phyloP scores from a whole-genome alignment of 2,888 invertebrate species.

The Netelia inedita region DNA sequence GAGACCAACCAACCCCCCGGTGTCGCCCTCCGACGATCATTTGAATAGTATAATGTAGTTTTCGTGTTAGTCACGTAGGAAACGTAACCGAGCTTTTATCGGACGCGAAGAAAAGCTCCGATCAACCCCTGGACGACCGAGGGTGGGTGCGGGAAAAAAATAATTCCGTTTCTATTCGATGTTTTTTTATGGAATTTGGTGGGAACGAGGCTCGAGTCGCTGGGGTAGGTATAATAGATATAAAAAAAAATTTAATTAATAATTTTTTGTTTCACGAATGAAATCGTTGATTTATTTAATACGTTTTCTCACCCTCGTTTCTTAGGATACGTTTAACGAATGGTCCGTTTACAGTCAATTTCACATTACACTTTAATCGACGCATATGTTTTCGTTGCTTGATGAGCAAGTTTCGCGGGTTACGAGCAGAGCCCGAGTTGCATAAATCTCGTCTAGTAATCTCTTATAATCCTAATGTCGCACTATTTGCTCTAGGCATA shows the following conservation, averaged over 20 bases:
- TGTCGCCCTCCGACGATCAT: conserved; percentile 76
- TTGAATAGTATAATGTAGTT: conserved; percentile 83
- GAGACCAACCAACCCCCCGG: conserved; percentile 31
- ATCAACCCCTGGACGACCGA: background rate
- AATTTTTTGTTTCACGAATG: too few relatives aligned
- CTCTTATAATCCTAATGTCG: conserved; percentile 82
- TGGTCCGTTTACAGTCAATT: background rate
- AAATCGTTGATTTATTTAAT: too few relatives aligned
- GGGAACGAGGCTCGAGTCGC: background rate
- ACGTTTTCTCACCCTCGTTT: too few relatives aligned
- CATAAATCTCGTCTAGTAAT: conserved; percentile 82
- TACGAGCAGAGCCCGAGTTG: conserved; percentile 69
- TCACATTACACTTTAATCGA: conserved; percentile 46
- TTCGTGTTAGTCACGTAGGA: conserved; percentile 75
- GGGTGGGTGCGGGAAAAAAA: background rate
- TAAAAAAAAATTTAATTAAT: background rate
- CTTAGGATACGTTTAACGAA: background rate
- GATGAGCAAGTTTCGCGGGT: conserved; percentile 59
- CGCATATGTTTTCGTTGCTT: conserved; percentile 51
- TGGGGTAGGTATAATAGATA: too few relatives aligned
- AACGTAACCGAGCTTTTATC: conserved; percentile 54
- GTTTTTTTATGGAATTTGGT: background rate
- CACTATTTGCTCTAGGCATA: conserved; percentile 81
- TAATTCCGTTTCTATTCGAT: background rate
- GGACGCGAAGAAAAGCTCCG: conserved; percentile 8